Base-by-base conservation (phyloP, 37 sponge, comb jelly and placozoan species). In the Petrosia ficiformis region DNA sequence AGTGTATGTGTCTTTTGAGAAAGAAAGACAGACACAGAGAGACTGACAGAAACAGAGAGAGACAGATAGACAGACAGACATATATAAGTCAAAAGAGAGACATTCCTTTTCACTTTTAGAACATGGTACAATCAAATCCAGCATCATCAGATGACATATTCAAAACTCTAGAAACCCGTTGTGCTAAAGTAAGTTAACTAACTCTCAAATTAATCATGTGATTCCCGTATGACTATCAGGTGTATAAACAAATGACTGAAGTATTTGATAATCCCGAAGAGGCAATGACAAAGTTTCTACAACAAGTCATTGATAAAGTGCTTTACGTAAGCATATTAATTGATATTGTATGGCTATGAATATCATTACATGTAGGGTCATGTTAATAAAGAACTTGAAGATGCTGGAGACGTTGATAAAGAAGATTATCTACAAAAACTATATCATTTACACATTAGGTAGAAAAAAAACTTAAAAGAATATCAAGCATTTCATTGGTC, bases 211-310 rank as follows among this genome's bases (percentile, higher is more conserved):
- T 8, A 19, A 14, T 48, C 54, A 48, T 14, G 14, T 48, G 54
- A 48, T 14, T 48, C 14, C 14, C 54, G 14, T 14, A 48, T 48
- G 54, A 48, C n/a, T n/a, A n/a, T 48, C 79, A 93, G 90, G 81
- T 77, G 0, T 63, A 83, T 57, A 74, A 89, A 21, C 80, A 84
- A 68, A 82, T 80, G 14, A 71, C 80, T 31, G 84, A 76, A 26
- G 80, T 90, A n/a, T 94, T 94, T 75, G 88, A 87, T 30, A 80
- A 71, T 38, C 82, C 90, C 26, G 90, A 94, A 24, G 78, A 74
- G 16, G 80, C 80, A 36, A 74, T 86, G 70, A 65, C 83, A 14
- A 78, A 74, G 26, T 90, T 86, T 40, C 42, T 94, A 3, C 82
- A 86, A 43, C 40, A 63, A 6, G 77, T 89, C 5, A 58, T 80